A percentile compares a stretch with the other conserved stretches of the same genome.
Evolutionary conservation across 1,140 invertebrate species (phyloP).

Genomic region (Nylanderia fulva): DNA sequence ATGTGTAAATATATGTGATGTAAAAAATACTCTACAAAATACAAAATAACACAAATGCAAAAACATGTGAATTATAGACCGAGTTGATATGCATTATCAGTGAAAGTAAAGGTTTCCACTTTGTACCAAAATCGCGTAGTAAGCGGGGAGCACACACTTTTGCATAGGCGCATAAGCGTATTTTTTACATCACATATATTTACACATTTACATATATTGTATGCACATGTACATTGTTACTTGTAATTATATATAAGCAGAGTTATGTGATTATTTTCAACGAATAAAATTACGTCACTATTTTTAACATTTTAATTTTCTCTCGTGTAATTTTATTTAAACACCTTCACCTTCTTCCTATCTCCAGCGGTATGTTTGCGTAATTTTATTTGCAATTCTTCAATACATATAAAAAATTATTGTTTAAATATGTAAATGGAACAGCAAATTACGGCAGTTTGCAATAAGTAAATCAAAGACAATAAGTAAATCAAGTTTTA

Average conservation of each 20-base stretch:
- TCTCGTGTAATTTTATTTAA: slow-evolving; percentile 17
- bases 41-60: neutral
- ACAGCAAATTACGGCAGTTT: too few relatives aligned
- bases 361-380: neutral
- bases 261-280: neutral
- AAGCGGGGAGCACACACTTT: slow-evolving; percentile 1
- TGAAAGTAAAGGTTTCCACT: neutral
- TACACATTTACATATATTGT: neutral
- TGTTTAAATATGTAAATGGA: too few relatives aligned
- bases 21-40: too few relatives aligned
- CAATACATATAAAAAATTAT: neutral
- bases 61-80: neutral
- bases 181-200: slow-evolving; percentile 25
- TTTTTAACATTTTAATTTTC: neutral
- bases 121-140: slow-evolving; percentile 24
- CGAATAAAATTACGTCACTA: neutral
- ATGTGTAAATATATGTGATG: too few relatives aligned
- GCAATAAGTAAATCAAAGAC: too few relatives aligned
- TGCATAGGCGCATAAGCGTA: neutral
- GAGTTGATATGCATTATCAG: slow-evolving; percentile 7
- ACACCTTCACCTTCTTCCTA: neutral
- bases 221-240: too few relatives aligned
- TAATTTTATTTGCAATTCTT: neutral
- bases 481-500: too few relatives aligned
- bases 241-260: neutral